Evolutionary conservation across 2,113 vertebrate genomes (phyloP).

Genomic region (Mirza zaza): DNA sequence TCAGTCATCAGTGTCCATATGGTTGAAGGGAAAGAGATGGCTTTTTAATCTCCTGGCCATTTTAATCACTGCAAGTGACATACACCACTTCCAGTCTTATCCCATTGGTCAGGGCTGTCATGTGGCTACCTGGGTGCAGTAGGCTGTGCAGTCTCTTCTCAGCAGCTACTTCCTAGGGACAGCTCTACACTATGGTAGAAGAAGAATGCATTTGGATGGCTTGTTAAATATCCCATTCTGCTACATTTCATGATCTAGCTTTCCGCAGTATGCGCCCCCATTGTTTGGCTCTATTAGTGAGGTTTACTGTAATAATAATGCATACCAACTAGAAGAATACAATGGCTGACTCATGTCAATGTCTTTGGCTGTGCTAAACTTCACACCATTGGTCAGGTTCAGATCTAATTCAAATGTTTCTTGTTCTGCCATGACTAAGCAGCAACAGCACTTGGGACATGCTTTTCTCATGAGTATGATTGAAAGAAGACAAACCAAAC

Average conservation of each 20-base stretch:
- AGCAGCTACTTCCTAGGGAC: neutral
- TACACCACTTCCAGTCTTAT: neutral
- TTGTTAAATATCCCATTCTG: neutral
- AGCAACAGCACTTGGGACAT: neutral
- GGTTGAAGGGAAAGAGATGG: neutral
- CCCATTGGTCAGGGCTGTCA: neutral
- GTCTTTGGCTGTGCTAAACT: neutral
- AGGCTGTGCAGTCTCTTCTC: neutral
- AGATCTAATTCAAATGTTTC: neutral
- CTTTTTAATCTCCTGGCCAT: neutral
- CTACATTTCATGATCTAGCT: neutral
- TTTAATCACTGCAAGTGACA: neutral
- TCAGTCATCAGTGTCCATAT: neutral
- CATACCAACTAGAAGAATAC: neutral
- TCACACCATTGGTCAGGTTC: neutral
- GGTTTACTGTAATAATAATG: neutral
- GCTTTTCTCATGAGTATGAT: neutral
- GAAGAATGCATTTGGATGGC: neutral
- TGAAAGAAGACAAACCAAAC: neutral
- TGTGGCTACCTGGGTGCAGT: neutral
- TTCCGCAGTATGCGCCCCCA: neutral
- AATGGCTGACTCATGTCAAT: neutral
- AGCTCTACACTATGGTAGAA: neutral
- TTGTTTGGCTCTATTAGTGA: neutral
- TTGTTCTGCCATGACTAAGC: neutral